Base-by-base conservation (phyloP, 2,888 invertebrate genomes). In the Ectemnius cavifrons region DNA sequence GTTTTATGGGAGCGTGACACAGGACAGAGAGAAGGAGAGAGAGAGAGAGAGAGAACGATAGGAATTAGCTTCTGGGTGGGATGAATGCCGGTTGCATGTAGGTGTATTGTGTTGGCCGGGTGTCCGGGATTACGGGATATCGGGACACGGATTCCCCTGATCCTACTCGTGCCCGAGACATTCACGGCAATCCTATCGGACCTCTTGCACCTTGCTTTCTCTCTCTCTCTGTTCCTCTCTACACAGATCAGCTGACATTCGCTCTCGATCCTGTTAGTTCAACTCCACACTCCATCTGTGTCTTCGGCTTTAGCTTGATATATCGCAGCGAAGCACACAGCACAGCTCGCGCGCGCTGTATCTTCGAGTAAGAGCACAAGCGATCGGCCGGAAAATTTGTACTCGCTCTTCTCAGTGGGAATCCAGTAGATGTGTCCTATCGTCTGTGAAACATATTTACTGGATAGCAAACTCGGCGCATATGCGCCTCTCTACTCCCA, bases 91-190 rank as follows among this genome's bases (percentile, higher is more conserved):
- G 37, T 66, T 66, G 4, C 16, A 16, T 52, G 52, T 52, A 18
- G 59, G n/a, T 49, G 18, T 4, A 47, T 68, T 67, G 37, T 37
- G 37, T 37, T 37, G 37, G 57, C n/a, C 27, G 57, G 27, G 65
- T 52, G 62, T 63, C 64, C 45, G 65, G 66, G 66, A 72, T 75
- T 52, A 71, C 57, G n/a, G 73, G 37, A 75, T 80, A 67, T 78
- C 75, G 52, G 66, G 58, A 69, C 78, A 73, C 37, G 70, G 61
- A 80, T 80, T 73, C 80, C 75, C 18, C 52, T 70, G 52, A 78
- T 80, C 71, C 69, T 58, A 37, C 28, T 49, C 78, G 70, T 80
- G 73, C 75, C 75, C 73, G 20, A 61, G 71, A 67, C 78, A 80
- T 80, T 75, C 67, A 37, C 52, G 73, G 49, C 71, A 78, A 71